Evolutionary conservation across 2,888 invertebrate species (phyloP).

Genomic region (Eristalis arbustorum): DNA sequence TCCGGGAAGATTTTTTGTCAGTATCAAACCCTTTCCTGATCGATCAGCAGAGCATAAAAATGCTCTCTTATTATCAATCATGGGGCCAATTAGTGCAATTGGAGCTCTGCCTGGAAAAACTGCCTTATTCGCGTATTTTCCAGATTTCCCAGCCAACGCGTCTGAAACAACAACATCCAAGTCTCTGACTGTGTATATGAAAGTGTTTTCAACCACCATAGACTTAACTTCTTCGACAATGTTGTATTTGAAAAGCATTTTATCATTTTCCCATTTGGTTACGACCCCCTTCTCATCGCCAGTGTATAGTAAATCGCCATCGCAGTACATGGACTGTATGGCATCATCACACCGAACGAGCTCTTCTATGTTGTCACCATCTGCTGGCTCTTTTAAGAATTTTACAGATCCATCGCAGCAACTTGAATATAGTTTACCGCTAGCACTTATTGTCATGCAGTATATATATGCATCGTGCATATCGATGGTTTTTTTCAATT

Average conservation of each 20-base stretch:
- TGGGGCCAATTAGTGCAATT: conserved; percentile 76
- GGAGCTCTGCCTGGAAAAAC: conserved; percentile 79
- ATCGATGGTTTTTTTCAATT: conserved; percentile 75
- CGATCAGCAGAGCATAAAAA: conserved; percentile 78
- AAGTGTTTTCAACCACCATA: conserved; percentile 76
- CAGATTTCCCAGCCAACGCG: conserved; percentile 76
- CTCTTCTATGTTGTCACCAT: conserved; percentile 74
- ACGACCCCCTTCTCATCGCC: conserved; percentile 80
- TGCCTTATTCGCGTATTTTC: conserved; percentile 78
- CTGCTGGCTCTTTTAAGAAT: conserved; percentile 76
- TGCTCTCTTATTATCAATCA: conserved; percentile 74
- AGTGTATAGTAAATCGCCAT: conserved; percentile 76
- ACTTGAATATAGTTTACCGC: conserved; percentile 79
- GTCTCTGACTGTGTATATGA: conserved; percentile 79
- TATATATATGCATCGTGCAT: conserved; percentile 79
- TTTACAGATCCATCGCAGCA: conserved; percentile 79
- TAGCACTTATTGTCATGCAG: conserved; percentile 76
- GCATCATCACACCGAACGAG: conserved; percentile 77
- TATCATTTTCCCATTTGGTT: conserved; percentile 79
- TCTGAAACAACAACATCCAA: conserved; percentile 78
- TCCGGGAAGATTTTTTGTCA: conserved; percentile 75
- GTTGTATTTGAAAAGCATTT: conserved; percentile 79
- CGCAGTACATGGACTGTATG: conserved; percentile 78
- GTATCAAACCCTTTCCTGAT: conserved; percentile 76
- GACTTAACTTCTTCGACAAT: conserved; percentile 79